A percentile compares a stretch with the other conserved stretches of the same genome.
Evolutionary conservation across 2,888 invertebrate species (phyloP).

Genomic region (Tridacna crocea): DNA sequence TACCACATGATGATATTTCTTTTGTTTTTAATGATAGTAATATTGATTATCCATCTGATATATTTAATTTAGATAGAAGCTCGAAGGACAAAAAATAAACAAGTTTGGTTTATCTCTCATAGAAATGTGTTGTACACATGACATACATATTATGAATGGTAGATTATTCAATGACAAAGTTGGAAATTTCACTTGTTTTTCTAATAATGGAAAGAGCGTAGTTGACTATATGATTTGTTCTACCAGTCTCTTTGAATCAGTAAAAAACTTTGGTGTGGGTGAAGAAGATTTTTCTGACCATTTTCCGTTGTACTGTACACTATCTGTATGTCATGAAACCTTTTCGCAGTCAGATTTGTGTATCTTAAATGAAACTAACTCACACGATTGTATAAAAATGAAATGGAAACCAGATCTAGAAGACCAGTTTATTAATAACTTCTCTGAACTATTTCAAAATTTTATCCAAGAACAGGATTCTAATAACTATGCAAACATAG

Average conservation of each 20-base stretch:
- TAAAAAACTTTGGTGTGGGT: neutral
- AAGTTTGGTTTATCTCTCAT: slow-evolving; percentile 1
- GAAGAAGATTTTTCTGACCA: neutral
- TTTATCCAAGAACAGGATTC: neutral
- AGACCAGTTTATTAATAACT: neutral
- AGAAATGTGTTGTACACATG: slow-evolving; percentile 18
- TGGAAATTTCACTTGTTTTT: slow-evolving; percentile 24
- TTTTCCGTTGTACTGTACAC: neutral
- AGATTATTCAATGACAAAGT: slow-evolving; percentile 12
- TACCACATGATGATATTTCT: slow-evolving; percentile 14
- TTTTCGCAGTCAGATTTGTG: neutral
- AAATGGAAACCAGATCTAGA: neutral
- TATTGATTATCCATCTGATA: slow-evolving; percentile 10
- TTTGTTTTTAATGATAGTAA: slow-evolving; percentile 1
- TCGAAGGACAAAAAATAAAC: slow-evolving; percentile 15
- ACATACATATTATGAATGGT: slow-evolving; percentile 24
- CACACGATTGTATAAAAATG: neutral
- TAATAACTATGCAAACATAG: neutral
- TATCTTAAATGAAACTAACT: neutral
- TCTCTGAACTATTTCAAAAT: neutral
- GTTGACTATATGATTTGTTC: slow-evolving; percentile 15
- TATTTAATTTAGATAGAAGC: slow-evolving; percentile 8
- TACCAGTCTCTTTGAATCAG: neutral
- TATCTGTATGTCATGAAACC: neutral
- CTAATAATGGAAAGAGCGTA: slow-evolving; percentile 20